phyloP scores from a whole-genome alignment of 2,113 vertebrate species.

The Ammodytes marinus region DNA sequence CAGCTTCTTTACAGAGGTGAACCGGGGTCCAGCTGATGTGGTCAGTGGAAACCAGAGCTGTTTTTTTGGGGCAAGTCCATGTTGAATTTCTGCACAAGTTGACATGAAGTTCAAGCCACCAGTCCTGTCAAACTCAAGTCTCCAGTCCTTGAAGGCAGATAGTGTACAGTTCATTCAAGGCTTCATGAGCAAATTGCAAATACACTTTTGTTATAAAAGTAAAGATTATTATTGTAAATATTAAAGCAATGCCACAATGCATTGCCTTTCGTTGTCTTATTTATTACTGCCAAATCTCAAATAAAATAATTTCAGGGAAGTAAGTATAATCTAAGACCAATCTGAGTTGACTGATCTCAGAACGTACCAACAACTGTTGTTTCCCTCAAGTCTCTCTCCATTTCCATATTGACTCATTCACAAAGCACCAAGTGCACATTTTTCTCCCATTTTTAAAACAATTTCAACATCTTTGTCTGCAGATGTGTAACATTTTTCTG shows the following conservation, averaged over 20 bases:
- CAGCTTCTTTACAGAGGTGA: constrained; percentile 5
- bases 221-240: too few species aligned
- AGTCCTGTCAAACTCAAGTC: background rate
- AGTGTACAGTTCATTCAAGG: background rate
- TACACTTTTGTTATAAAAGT: too few species aligned
- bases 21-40: constrained; percentile 4
- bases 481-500: background rate
- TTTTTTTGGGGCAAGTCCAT: background rate
- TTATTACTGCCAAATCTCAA: too few species aligned
- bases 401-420: background rate
- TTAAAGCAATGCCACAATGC: too few species aligned
- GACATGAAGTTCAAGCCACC: background rate
- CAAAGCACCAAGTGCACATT: background rate
- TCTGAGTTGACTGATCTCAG: background rate
- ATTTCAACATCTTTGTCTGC: background rate
- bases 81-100: background rate
- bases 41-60: constrained; percentile 1
- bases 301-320: too few species aligned
- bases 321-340: background rate
- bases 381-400: background rate
- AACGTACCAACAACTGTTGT: background rate
- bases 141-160: background rate
- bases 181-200: background rate
- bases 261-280: too few species aligned
- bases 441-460: too few species aligned